Conservation (phyloP, 1,140 invertebrate genomes). For the Pogonomyrmex barbatus region DNA sequence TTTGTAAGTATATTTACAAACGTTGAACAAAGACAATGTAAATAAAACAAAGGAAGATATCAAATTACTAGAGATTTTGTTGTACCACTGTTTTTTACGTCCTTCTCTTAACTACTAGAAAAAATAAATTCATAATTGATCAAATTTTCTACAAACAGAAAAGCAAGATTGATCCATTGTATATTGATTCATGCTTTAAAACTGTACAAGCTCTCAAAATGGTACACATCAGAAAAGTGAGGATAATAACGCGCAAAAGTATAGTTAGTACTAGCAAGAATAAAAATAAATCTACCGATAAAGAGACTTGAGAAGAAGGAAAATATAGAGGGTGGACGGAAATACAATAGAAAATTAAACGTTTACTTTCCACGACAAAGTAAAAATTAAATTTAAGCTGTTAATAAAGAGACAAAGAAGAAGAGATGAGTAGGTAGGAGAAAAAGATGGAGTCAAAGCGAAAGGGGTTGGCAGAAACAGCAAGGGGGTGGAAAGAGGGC, state of each 20-base stretch:
- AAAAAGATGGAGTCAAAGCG: slow-evolving; percentile 46
- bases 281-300: slow-evolving; percentile 17
- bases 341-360: slow-evolving; percentile 49
- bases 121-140: not conserved
- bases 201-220: not conserved
- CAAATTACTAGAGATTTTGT: not conserved
- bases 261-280: not conserved
- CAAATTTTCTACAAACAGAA: not conserved
- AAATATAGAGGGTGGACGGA: not conserved
- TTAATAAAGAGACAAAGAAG: slow-evolving; percentile 7
- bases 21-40: not conserved
- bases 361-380: slow-evolving; percentile 32
- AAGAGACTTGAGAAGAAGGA: not conserved
- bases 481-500: not conserved
- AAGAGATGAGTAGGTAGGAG: slow-evolving; percentile 13
- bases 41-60: not conserved
- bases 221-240: not conserved
- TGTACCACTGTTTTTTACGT: not conserved
- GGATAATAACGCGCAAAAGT: not conserved
- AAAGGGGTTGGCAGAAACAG: slow-evolving; percentile 47
- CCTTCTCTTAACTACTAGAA: not conserved
- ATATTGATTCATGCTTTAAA: not conserved
- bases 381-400: slow-evolving; percentile 52
- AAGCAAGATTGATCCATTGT: not conserved
- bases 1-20: not conserved